Percentiles rank a stretch among this genome's conserved stretches.
phyloP scores from a whole-genome alignment of 2,797 vertebrate genomes.

The Orestias chungarensis region DNA sequence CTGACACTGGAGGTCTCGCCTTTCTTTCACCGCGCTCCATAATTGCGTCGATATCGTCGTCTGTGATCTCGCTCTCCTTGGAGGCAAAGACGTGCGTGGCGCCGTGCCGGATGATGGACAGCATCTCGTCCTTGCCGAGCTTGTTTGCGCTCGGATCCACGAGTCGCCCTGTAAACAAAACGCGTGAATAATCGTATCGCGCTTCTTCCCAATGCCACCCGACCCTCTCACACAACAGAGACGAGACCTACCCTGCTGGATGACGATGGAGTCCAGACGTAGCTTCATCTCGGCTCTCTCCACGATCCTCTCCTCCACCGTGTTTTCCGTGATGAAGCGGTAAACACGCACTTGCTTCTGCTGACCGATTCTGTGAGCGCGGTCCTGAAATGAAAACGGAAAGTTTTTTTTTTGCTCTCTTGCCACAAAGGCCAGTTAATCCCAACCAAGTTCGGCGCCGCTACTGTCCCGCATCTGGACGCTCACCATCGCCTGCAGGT shows the following conservation, averaged over 20 bases:
- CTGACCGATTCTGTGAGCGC: constrained; percentile 97
- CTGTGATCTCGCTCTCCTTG: constrained; percentile 98
- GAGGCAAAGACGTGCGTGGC: constrained; percentile 98
- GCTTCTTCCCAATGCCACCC: neutral
- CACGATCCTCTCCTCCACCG: constrained; percentile 97
- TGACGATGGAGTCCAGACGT: constrained; percentile 96
- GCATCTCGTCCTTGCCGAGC: constrained; percentile 98
- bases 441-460: neutral
- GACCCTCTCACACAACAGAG: neutral
- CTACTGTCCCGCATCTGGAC: neutral
- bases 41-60: constrained; percentile 95
- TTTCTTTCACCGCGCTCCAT: constrained; percentile 96
- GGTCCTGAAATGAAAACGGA: constrained; percentile 80
- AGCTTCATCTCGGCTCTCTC: constrained; percentile 99
- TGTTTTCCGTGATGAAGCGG: constrained; percentile 97
- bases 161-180: constrained; percentile 84
- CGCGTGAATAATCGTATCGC: neutral
- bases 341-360: constrained; percentile 97
- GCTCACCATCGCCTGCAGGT: constrained; percentile 97
- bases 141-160: constrained; percentile 97
- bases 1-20: constrained; percentile 68
- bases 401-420: neutral
- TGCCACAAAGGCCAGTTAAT: neutral
- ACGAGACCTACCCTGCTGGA: constrained; percentile 89
- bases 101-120: constrained; percentile 98